phyloP scores from a whole-genome alignment of 2,888 invertebrate species.

The Trissonchulus latispiculum region DNA sequence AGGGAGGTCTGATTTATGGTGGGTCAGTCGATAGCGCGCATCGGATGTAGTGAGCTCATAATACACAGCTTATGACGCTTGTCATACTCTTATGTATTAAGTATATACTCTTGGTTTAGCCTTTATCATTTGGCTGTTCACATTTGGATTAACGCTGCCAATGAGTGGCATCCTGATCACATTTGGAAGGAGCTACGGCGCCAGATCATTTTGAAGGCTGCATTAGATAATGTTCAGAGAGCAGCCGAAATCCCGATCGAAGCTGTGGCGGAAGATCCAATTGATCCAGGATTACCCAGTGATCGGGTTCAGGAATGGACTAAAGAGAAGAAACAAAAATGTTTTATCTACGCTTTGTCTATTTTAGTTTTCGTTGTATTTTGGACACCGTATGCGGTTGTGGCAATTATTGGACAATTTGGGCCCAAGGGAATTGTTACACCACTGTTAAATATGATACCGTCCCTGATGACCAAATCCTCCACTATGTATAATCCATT shows the following conservation, averaged over 20 bases:
- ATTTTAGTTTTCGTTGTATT: constrained; percentile 65
- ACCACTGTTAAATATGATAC: constrained; percentile 59
- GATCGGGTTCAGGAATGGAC: too few relatives aligned
- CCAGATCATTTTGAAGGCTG: neutral
- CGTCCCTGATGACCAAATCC: constrained; percentile 64
- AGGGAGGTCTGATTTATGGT: too few relatives aligned
- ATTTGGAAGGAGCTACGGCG: neutral
- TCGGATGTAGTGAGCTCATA: too few relatives aligned
- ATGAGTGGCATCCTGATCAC: constrained; percentile 62
- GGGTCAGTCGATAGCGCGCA: too few relatives aligned
- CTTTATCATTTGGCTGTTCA: constrained; percentile 57
- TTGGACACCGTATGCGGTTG: constrained; percentile 70
- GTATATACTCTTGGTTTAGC: too few relatives aligned
- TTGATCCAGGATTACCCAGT: too few relatives aligned
- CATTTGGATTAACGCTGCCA: constrained; percentile 66
- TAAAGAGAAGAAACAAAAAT: neutral
- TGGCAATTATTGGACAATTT: constrained; percentile 63
- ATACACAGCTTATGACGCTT: too few relatives aligned
- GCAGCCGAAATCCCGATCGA: too few relatives aligned
- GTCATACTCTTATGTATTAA: too few relatives aligned
- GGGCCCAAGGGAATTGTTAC: constrained; percentile 55
- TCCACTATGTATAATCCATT: constrained; percentile 43
- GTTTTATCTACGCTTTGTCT: constrained; percentile 56
- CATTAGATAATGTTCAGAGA: neutral
- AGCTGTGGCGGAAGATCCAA: too few relatives aligned